Percentiles rank a stretch among this genome's conserved stretches.
Evolutionary conservation across 2,113 vertebrate species (phyloP).

Genomic region (Notiomystis cincta): DNA sequence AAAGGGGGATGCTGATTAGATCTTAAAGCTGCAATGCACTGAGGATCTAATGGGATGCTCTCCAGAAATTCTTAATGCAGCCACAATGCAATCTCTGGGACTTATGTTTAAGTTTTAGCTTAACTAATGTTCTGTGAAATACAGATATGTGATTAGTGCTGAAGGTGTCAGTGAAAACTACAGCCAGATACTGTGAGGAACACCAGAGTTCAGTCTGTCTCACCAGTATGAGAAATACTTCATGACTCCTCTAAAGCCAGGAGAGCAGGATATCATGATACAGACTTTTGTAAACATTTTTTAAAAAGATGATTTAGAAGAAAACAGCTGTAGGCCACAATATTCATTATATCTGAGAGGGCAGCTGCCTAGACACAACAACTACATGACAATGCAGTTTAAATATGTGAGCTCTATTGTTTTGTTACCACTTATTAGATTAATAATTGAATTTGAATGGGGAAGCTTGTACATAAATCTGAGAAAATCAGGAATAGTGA

Average conservation of each 20-base stretch:
- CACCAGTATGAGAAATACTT: neutral
- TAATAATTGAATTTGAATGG: conserved; percentile 1
- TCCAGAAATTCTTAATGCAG: neutral
- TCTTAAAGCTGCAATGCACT: neutral
- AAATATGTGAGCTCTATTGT: neutral
- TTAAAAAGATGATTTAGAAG: neutral
- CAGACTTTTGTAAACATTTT: neutral
- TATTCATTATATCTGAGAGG: neutral
- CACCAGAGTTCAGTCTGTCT: conserved; percentile 35
- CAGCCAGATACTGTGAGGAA: neutral
- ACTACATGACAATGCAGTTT: neutral
- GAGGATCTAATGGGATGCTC: neutral
- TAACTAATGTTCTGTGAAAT: conserved; percentile 62
- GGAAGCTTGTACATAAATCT: neutral
- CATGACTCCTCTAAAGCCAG: neutral
- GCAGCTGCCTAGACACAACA: neutral
- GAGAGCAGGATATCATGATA: neutral
- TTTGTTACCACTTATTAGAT: neutral
- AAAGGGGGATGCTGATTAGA: conserved; percentile 3
- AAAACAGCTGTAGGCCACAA: neutral
- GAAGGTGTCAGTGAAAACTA: conserved; percentile 39
- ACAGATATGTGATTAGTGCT: neutral
- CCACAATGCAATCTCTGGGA: neutral
- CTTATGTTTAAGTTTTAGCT: conserved; percentile 45
- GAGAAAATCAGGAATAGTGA: neutral